Base-by-base conservation (phyloP, 2,113 vertebrate genomes). In the Donacobius atricapilla region DNA sequence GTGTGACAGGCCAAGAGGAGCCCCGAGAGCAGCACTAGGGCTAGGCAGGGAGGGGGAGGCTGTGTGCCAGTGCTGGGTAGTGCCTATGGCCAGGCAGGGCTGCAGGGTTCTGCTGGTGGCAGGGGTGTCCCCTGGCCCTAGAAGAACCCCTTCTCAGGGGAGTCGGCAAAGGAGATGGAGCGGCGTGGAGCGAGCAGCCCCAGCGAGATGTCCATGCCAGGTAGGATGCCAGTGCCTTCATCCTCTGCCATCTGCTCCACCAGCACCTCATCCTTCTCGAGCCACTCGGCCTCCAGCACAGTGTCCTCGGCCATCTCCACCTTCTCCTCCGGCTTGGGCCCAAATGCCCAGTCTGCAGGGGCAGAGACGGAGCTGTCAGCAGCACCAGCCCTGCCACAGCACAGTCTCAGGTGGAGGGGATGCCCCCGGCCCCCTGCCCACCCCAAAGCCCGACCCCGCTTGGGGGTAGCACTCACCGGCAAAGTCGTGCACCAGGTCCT, bases 401-500 rank as follows among this genome's bases (percentile, higher is more conserved):
- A 42, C 40, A 61, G 65, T 28, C 47, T 48, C 27, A 23, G 11
- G 13, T 2, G 20, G 13, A 37, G 31, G 45, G 35, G 8, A 18
- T 4, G 3, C n/a, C 44, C 33, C 9, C 0, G 0, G 24, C 25
- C 24, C 35, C 33, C 20, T 1, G 0, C 50, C 69, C 47, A 13
- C 33, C 63, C 27, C 63, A 22, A 17, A 63, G 25, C 37, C 45
- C 17, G 0, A 2, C 33, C 39, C 47, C 0, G 1, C 77, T 37
- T 37, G 28, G 3, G 10, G 45, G 81, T 14, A 28, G 11, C 42
- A 70, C 98, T 98, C 97, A 99, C 99, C 99, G 0, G 98, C 98
- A 1, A 98, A 96, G 95, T 99, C 99, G 10, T 99, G 99, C 50
- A 98, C 68, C 76, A 99, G 98, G 97, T 99, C 99, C 90, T 98